These are phyloP conservation scores for Caenorhabditis brenneri DNA, from an alignment of 1,140 invertebrate genomes.

Conservation along the genomic window DNA sequence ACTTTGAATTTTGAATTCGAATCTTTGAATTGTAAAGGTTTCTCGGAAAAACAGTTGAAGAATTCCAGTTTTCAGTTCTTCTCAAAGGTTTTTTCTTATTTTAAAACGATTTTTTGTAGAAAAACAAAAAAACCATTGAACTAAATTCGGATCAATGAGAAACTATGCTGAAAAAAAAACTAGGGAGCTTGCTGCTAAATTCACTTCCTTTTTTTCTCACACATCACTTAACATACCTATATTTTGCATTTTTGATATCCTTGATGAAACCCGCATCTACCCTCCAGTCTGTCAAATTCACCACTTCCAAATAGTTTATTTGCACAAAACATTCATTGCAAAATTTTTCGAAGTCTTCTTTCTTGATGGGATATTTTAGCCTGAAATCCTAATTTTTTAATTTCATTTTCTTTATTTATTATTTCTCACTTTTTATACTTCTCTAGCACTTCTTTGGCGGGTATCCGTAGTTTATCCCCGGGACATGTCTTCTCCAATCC, in stretches of 20 bases:
- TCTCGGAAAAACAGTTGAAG: no score
- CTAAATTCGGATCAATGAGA: no score
- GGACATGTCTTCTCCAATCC: constrained; percentile 46
- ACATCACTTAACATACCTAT: constrained; percentile 73
- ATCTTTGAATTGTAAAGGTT: no score
- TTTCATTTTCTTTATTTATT: background rate
- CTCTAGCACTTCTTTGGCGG: background rate
- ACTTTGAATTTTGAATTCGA: no score
- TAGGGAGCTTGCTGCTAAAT: no score
- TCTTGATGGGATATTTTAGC: background rate
- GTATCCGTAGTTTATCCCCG: constrained; percentile 14
- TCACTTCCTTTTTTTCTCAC: no score
- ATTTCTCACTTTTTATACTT: constrained; percentile 47
- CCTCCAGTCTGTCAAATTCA: constrained; percentile 81
- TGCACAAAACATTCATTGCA: constrained; percentile 41
- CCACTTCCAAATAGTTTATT: constrained; percentile 76
- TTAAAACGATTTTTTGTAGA: no score
- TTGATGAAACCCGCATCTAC: constrained; percentile 74
- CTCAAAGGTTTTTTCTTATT: no score
- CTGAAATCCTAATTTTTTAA: constrained; percentile 12
- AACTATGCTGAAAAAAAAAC: no score
- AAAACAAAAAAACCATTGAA: no score
- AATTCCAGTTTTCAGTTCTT: no score
- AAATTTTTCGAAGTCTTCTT: background rate
- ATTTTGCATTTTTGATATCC: constrained; percentile 77